phyloP scores from a whole-genome alignment of 2,113 vertebrate genomes.

The Sapajus apella region DNA sequence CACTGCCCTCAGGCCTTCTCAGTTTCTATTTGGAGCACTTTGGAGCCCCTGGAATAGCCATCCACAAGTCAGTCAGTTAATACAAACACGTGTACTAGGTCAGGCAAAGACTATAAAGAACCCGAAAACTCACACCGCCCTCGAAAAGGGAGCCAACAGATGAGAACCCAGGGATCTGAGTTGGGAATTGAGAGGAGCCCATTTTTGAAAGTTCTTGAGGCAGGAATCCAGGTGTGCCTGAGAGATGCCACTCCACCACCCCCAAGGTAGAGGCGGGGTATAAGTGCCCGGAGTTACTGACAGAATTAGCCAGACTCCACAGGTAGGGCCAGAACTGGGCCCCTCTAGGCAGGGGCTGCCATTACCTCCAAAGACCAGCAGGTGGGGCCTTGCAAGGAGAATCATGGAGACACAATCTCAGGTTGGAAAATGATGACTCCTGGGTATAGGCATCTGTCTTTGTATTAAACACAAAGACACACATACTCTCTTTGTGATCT shows the following conservation, averaged over 20 bases:
- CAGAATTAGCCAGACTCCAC: neutral
- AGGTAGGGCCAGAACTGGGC: neutral
- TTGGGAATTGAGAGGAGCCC: neutral
- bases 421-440: neutral
- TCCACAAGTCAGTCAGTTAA: neutral
- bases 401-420: accelerated
- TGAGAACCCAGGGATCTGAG: neutral
- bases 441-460: neutral
- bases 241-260: no score
- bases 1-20: neutral
- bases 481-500: neutral
- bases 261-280: neutral
- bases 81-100: neutral
- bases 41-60: neutral
- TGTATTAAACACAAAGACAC: neutral
- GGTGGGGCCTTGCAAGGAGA: neutral
- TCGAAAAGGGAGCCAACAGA: no score
- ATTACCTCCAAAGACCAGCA: neutral
- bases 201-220: neutral
- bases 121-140: no score
- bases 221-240: neutral
- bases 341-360: neutral
- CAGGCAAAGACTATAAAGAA: neutral
- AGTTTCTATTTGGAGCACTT: neutral
- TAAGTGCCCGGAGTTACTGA: neutral